Conservation (phyloP, 2,888 invertebrate genomes). For the Heterodera filipjevi region DNA sequence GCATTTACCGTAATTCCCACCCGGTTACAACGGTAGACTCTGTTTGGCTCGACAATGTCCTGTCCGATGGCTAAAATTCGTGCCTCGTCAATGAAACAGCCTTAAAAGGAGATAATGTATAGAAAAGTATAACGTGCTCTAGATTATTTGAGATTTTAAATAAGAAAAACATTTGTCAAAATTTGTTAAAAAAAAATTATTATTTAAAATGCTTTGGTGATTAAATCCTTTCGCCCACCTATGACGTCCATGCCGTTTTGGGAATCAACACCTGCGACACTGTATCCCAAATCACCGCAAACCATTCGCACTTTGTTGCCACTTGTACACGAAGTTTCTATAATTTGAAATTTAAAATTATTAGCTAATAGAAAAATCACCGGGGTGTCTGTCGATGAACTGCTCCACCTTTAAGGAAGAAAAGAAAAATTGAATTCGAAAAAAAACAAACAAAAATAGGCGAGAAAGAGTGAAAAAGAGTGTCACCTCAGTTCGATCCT, state of each 20-base stretch:
- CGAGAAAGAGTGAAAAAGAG: too few species aligned
- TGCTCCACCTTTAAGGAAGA: too few species aligned
- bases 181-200: too few species aligned
- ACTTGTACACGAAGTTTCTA: constrained; percentile 30
- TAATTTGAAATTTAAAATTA: too few species aligned
- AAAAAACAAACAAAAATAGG: too few species aligned
- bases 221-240: constrained; percentile 23
- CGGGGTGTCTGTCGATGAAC: too few species aligned
- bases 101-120: constrained; percentile 24
- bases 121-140: too few species aligned
- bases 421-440: too few species aligned
- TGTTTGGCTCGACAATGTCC: constrained; percentile 43
- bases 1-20: constrained; percentile 33
- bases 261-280: constrained; percentile 38
- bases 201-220: too few species aligned
- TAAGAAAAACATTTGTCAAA: too few species aligned
- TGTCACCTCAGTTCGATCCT: constrained; percentile 68
- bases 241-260: constrained; percentile 42
- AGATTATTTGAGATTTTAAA: too few species aligned
- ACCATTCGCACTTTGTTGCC: constrained; percentile 45
- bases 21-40: constrained; percentile 47
- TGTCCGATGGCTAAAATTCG: constrained; percentile 41
- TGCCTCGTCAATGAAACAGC: constrained; percentile 47
- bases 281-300: constrained; percentile 42
- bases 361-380: neutral